These are phyloP conservation scores for Acromyrmex heyeri DNA, from an alignment of 1,140 invertebrate genomes.

Conservation along the genomic window DNA sequence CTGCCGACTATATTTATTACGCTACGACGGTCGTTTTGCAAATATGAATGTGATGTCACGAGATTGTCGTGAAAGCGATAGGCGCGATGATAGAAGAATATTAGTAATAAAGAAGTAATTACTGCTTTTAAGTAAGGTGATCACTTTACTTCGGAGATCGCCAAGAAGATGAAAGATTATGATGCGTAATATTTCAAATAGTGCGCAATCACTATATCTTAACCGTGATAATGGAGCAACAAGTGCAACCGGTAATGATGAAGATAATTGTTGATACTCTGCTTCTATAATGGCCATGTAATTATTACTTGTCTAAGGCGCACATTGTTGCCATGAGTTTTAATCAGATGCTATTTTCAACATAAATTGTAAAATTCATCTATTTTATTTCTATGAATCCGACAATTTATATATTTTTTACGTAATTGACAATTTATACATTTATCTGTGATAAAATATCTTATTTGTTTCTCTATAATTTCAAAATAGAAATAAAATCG, in stretches of 20 bases:
- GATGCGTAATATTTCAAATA: constrained; percentile 26
- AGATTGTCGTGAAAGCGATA: constrained; percentile 1
- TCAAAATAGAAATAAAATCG: neutral
- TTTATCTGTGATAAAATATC: neutral
- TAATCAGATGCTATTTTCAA: neutral
- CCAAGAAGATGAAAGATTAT: neutral
- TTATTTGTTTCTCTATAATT: neutral
- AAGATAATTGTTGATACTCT: neutral
- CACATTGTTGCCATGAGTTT: neutral
- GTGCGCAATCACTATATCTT: neutral
- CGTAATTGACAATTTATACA: neutral
- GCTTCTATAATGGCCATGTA: constrained; percentile 6
- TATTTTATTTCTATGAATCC: neutral
- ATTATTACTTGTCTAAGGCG: neutral
- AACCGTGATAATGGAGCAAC: constrained; percentile 30
- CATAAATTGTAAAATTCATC: neutral
- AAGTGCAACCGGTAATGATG: constrained; percentile 9
- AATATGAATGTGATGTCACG: constrained; percentile 14
- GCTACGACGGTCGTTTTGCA: neutral
- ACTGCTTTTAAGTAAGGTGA: constrained; percentile 26
- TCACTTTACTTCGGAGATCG: constrained; percentile 17
- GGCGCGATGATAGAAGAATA: constrained; percentile 28
- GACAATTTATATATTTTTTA: neutral
- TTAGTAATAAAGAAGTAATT: constrained; percentile 28
- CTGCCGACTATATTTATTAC: constrained; percentile 67